These are phyloP conservation scores for Cephus nigrinus DNA, from an alignment of 2,888 invertebrate genomes.

Conservation along the genomic window DNA sequence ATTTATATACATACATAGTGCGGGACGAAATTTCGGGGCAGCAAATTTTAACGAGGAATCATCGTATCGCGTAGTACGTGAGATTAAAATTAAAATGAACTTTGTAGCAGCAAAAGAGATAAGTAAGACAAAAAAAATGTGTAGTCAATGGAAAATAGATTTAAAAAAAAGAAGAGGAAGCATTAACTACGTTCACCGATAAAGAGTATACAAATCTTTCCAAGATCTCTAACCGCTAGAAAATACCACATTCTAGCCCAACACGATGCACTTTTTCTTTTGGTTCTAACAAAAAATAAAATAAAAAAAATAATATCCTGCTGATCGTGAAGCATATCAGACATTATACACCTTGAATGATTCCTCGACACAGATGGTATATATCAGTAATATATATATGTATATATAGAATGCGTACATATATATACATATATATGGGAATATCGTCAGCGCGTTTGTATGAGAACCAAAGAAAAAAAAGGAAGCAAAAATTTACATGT, in stretches of 20 bases:
- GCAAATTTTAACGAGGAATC: neutral
- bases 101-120: too few species aligned
- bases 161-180: neutral
- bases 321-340: neutral
- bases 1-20: conserved; percentile 9
- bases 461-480: conserved; percentile 32
- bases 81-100: neutral
- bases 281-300: conserved; percentile 33
- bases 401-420: neutral
- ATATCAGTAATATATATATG: neutral
- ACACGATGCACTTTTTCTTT: conserved; percentile 26
- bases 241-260: conserved; percentile 38
- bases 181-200: neutral
- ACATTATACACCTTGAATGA: conserved; percentile 6
- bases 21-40: neutral
- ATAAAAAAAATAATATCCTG: neutral
- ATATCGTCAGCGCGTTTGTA: neutral
- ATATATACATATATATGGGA: neutral
- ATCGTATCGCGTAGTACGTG: neutral
- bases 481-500: conserved; percentile 47
- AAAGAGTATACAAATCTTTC: neutral
- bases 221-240: conserved; percentile 33
- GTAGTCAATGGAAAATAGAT: neutral
- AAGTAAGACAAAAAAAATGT: conserved; percentile 18
- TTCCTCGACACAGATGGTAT: neutral